Conservation (phyloP, 2,888 invertebrate species). For the Frankliniella fusca region DNA sequence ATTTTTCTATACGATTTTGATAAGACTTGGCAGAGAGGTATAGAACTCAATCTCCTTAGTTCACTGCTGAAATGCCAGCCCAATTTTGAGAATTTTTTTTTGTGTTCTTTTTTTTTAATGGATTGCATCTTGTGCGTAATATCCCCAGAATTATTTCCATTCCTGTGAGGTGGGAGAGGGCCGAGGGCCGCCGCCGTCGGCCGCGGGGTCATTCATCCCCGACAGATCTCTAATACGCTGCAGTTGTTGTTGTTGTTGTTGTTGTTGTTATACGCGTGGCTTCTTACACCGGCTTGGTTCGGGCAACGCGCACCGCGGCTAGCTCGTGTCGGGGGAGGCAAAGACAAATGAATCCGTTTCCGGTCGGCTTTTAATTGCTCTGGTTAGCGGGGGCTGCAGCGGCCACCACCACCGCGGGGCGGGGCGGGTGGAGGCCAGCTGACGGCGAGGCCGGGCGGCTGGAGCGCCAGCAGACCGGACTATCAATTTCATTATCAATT, state of each 20-base stretch:
- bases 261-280: neutral
- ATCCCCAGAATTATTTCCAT: no score
- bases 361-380: neutral
- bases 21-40: no score
- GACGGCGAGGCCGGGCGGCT: neutral
- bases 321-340: neutral
- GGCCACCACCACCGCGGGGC: neutral
- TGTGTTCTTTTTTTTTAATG: no score
- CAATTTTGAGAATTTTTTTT: no score
- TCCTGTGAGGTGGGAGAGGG: no score
- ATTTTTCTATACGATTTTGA: no score
- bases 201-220: neutral
- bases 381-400: neutral
- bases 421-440: neutral
- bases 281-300: neutral
- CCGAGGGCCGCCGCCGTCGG: neutral
- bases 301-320: neutral
- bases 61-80: no score
- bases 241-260: neutral
- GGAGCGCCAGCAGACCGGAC: neutral
- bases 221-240: neutral
- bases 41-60: no score
- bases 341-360: conserved; percentile 19
- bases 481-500: conserved; percentile 25
- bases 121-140: no score